Base-by-base conservation (phyloP, 2,113 vertebrate species). In the Sciurus niger region DNA sequence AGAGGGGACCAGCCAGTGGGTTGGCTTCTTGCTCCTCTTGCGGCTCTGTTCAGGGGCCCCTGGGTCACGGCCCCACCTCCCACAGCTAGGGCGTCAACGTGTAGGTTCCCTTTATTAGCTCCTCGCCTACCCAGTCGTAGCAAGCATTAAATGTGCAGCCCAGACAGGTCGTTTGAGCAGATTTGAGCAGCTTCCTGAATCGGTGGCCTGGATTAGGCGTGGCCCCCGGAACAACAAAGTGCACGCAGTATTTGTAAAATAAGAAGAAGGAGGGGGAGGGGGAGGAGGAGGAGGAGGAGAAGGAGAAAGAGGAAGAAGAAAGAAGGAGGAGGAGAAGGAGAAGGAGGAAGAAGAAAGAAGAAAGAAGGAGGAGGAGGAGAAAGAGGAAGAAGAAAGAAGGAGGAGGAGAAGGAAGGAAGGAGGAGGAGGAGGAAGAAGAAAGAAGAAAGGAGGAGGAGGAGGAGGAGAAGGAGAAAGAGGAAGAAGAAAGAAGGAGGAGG, bases 181-280 rank as follows among this genome's bases (percentile, higher is more conserved):
- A 67, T 94, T 37, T n/a, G 28, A 20, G 32, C 68, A 78, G 63
- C n/a, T 48, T 95, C 89, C 70, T 8, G 51, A 79, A 72, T 88
- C 93, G n/a, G 40, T 22, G 67, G 77, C 76, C 70, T 90, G 84
- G 32, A 79, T 96, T 84, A 80, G 24, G 55, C 48, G 25, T 0
- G 0, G 73, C 28, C 37, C 70, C 34, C 8, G 78, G 93, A 85
- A 91, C 22, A 43, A 24, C 77, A 84, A 80, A 82, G 67, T 73
- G 76, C 43, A 78, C 13, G 53, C 9, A 76, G 77, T 58, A 72
- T 67, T 67, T 32, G 73, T 51, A 55, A 37, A 58, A 16, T n/a
- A 40, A 40, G 4, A 40, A 28, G 5, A 28, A 95, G 13, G 9
- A 4, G 34, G 68, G 60, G 34, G 40, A 40, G 40, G 40, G 40